phyloP scores from a whole-genome alignment of 2,888 invertebrate species.

The Melitaea athalia region DNA sequence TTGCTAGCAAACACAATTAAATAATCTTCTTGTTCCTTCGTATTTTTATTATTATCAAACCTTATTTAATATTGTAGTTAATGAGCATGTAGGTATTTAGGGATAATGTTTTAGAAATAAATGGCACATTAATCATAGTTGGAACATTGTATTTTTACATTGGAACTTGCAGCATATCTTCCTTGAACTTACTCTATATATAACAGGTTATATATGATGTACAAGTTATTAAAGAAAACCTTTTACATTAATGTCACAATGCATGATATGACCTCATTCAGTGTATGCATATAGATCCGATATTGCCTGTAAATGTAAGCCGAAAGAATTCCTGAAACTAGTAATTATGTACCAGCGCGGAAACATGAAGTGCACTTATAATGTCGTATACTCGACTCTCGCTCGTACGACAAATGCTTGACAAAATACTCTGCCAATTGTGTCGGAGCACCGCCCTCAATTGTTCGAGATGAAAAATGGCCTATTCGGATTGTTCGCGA shows the following conservation, averaged over 20 bases:
- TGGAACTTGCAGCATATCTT: too few species aligned
- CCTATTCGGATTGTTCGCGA: slow-evolving; percentile 79
- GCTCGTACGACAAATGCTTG: slow-evolving; percentile 75
- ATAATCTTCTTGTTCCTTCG: too few species aligned
- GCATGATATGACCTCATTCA: slow-evolving; percentile 2
- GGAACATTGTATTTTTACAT: too few species aligned
- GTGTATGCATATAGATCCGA: background rate
- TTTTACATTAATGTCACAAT: background rate
- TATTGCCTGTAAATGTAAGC: slow-evolving; percentile 19
- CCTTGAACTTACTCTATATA: too few species aligned
- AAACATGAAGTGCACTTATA: slow-evolving; percentile 69
- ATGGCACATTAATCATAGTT: too few species aligned
- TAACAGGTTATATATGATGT: too few species aligned
- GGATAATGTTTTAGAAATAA: too few species aligned
- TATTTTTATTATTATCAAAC: too few species aligned
- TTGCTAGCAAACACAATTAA: too few species aligned
- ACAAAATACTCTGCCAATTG: slow-evolving; percentile 81
- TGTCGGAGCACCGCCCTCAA: slow-evolving; percentile 78
- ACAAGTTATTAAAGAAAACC: background rate
- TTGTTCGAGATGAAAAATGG: slow-evolving; percentile 81
- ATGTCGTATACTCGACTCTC: slow-evolving; percentile 62
- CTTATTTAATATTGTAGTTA: too few species aligned
- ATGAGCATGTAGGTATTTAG: too few species aligned
- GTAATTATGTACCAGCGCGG: slow-evolving; percentile 39
- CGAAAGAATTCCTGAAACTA: slow-evolving; percentile 26